Percentiles rank a stretch among this genome's conserved stretches.
Evolutionary conservation across 2,113 vertebrate genomes (phyloP).

Genomic region (Vidua macroura): DNA sequence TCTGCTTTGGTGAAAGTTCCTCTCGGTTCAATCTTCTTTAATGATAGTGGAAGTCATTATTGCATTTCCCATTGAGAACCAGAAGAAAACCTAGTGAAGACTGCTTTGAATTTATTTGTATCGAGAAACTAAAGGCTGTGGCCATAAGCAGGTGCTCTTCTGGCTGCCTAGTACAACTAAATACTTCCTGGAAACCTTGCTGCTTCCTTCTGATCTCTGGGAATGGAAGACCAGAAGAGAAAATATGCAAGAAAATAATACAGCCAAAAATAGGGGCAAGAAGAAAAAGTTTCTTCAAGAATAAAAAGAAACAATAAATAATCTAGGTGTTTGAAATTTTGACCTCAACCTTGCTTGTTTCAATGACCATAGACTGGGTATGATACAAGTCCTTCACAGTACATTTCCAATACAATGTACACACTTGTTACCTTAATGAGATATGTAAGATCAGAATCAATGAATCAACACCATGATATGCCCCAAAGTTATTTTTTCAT

Average conservation of each 20-base stretch:
- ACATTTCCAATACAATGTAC: slow-evolving; percentile 13
- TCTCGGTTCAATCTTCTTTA: background rate
- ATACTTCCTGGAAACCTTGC: background rate
- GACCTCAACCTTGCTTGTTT: slow-evolving; percentile 41
- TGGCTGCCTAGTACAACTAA: background rate
- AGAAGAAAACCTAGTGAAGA: background rate
- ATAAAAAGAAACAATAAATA: background rate
- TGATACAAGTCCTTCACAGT: slow-evolving; percentile 34
- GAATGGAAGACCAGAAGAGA: background rate
- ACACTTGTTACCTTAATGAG: slow-evolving; percentile 43
- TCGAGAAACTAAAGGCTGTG: background rate
- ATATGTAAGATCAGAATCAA: slow-evolving; percentile 34
- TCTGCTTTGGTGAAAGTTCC: background rate
- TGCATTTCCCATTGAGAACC: background rate
- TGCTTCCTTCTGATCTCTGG: background rate
- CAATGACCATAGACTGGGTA: background rate
- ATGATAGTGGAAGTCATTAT: background rate
- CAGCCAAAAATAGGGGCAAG: background rate
- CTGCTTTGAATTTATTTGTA: background rate
- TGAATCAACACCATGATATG: slow-evolving; percentile 64
- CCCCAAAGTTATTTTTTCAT: slow-evolving; percentile 70
- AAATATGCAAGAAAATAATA: background rate
- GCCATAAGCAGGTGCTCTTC: background rate
- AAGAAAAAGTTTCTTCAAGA: background rate
- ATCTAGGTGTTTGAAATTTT: background rate